Evolutionary conservation across 1,140 invertebrate genomes (phyloP), one percentile per base, ranked within the genome.

Genomic region (Cheumatopsyche charites): DNA sequence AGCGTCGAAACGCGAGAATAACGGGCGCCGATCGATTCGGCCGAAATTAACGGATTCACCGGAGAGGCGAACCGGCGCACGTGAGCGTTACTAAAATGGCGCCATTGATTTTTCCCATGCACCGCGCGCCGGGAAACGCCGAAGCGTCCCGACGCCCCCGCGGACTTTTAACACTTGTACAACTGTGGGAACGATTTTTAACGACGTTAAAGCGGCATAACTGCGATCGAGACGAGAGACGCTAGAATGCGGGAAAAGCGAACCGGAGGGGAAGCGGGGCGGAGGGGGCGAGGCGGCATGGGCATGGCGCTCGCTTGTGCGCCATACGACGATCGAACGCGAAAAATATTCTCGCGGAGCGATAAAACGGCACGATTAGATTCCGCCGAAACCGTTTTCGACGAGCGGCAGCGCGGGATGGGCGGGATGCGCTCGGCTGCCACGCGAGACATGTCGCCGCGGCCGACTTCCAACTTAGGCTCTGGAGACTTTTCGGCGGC

Each of bases 21-120:
- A n/a, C n/a, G n/a, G n/a, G n/a, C n/a, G n/a, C n/a, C n/a, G n/a
- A n/a, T n/a, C n/a, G n/a, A n/a, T n/a, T n/a, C n/a, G n/a, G n/a
- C n/a, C n/a, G n/a, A n/a, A n/a, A n/a, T n/a, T n/a, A n/a, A n/a
- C n/a, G n/a, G n/a, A n/a, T n/a, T n/a, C n/a, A n/a, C n/a, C n/a
- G n/a, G n/a, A n/a, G n/a, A n/a, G n/a, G n/a, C 13, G 13, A 49
- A 19, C 45, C 45, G 45, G 12, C 12, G 49, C 21, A 55, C 49
- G 21, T 55, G 49, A 19, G 49, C 15, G 49, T 58, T 36, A 36
- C 29, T 36, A 58, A 58, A 58, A 58, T 58, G 55, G 55, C 55
- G 21, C 13, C 21, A 58, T 58, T 17, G 49, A 55, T 55, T 55
- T 55, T 55, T 55, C 9, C 49, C 12, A 21, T 55, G 4, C 19